These are phyloP conservation scores for Zaprionus davidi DNA, from an alignment of 1,140 invertebrate genomes.

Conservation along the genomic window DNA sequence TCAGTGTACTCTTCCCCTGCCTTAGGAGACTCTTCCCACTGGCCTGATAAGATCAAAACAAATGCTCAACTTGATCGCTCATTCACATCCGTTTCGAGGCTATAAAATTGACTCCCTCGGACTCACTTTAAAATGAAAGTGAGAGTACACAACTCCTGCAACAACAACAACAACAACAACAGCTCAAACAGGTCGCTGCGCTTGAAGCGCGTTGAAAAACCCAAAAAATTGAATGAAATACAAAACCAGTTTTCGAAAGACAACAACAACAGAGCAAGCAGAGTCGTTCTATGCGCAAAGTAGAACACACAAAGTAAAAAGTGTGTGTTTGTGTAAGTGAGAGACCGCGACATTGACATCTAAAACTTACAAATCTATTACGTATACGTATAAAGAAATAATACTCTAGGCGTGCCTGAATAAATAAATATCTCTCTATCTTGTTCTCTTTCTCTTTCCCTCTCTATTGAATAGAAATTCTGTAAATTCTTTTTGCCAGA, in stretches of 20 bases:
- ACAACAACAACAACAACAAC: conserved; percentile 34
- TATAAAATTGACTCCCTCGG: conserved; percentile 20
- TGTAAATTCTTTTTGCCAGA: background rate
- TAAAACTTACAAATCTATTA: conserved; percentile 12
- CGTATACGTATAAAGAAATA: conserved; percentile 9
- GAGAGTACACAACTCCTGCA: conserved; percentile 54
- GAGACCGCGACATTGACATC: conserved; percentile 48
- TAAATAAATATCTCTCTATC: background rate
- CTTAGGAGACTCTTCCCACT: background rate
- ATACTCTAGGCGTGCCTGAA: background rate
- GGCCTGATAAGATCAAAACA: background rate
- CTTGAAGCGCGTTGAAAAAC: conserved; percentile 17
- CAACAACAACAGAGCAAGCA: conserved; percentile 14
- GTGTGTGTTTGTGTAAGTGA: background rate
- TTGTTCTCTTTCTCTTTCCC: background rate
- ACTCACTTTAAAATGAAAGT: conserved; percentile 63
- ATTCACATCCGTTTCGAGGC: conserved; percentile 55
- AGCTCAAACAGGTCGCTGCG: conserved; percentile 32
- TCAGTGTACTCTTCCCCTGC: background rate
- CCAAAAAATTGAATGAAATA: conserved; percentile 36
- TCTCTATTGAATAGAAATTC: background rate
- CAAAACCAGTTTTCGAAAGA: conserved; percentile 34
- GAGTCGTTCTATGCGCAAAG: conserved; percentile 31
- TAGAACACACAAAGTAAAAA: conserved; percentile 26
- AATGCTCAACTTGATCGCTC: background rate